Base-by-base conservation (phyloP, 2,888 invertebrate species). In the Caenorhabditis imperialis region DNA sequence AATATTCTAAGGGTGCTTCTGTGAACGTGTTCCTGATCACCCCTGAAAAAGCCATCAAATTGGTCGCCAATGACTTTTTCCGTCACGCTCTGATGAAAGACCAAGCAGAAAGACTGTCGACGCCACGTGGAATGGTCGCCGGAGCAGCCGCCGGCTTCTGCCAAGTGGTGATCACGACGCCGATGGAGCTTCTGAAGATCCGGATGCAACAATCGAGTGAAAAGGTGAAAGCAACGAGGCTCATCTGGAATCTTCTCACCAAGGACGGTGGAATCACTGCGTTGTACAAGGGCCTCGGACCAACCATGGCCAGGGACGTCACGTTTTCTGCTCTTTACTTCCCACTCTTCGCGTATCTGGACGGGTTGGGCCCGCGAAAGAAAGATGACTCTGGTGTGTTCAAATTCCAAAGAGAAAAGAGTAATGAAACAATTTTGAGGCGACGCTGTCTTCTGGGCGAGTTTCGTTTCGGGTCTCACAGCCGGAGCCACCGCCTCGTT, bases 181-280 rank as follows among this genome's bases (percentile, higher is more conserved):
- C 99, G 3, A 99, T 99, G 99, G 98, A 99, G 89, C 91, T 99
- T 77, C 91, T 99, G 7, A 99, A 99, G 91, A 99, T 99, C 87
- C 97, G 97, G 90, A 93, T 97, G 92, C 99, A 99, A 90, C 77
- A 77, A 18, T 74, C 78, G 22, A n/a, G 42, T 1, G 48, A 54
- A n/a, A 53, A 72, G 20, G 47, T 65, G 16, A 78, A 63, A 37
- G 58, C 54, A n/a, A 60, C 62, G 2, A 38, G 27, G 10, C 42
- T 76, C 4, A 53, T 76, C 20, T 53, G 72, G 57, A 30, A 57
- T 38, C 48, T 75, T 10, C 35, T 76, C 18, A 65, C 53, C 7
- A 69, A 62, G 23, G 25, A 69, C 60, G 74, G 74, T 22, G 98
- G 99, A 48, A 92, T 99, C 60, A 86, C 94, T 50, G 98, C 98